Conservation (phyloP, 2,113 vertebrate genomes). For the Triplophysa tibetana region DNA sequence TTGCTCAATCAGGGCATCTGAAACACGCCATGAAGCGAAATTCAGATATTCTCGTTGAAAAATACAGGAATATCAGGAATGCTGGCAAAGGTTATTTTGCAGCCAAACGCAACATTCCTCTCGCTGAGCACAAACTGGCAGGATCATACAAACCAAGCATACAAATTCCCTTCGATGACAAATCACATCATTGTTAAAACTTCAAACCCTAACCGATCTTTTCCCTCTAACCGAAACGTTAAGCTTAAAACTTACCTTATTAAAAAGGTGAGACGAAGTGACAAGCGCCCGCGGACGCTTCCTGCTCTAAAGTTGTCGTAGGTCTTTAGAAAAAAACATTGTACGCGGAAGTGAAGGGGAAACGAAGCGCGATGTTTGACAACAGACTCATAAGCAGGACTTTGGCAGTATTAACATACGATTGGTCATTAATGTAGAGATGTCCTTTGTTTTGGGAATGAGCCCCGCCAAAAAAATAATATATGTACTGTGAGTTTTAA, state of each 20-base stretch:
- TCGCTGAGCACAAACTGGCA: slow-evolving; percentile 1
- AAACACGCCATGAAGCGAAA: neutral
- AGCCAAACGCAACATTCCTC: slow-evolving; percentile 56
- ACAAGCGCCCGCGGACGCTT: slow-evolving; percentile 61
- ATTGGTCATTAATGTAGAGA: neutral
- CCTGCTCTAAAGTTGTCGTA: slow-evolving; percentile 72
- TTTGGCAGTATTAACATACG: neutral
- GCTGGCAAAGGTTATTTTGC: slow-evolving; percentile 20
- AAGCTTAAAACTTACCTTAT: slow-evolving; percentile 64
- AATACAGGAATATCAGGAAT: neutral
- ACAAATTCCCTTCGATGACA: slow-evolving; percentile 12
- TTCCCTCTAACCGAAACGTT: neutral
- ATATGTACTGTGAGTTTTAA: neutral
- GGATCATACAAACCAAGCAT: neutral
- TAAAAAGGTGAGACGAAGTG: slow-evolving; percentile 56
- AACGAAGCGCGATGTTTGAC: slow-evolving; percentile 34
- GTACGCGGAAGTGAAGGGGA: slow-evolving; percentile 73
- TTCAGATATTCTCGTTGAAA: neutral
- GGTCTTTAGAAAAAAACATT: slow-evolving; percentile 65
- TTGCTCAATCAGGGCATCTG: neutral
- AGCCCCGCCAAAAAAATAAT: neutral
- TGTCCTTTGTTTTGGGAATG: neutral
- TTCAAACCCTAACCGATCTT: neutral
- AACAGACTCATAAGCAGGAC: neutral
- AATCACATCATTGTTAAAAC: neutral